Percentiles rank a stretch among this genome's conserved stretches.
These are phyloP conservation scores for Ophiothrix spiculata DNA, from an alignment of 35 echinoderm and acorn worm species.

Conservation along the genomic window DNA sequence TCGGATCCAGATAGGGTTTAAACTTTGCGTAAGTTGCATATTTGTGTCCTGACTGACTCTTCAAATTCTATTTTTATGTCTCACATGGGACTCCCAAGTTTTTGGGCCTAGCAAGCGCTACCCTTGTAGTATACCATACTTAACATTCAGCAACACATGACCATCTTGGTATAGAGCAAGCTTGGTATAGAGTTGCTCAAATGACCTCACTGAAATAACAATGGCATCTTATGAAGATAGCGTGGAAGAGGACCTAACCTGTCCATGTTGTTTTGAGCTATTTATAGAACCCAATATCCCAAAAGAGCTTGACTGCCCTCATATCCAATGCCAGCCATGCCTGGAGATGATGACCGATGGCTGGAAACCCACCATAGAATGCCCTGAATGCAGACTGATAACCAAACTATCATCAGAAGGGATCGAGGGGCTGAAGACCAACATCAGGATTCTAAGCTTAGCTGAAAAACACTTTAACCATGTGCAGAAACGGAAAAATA, in stretches of 20 bases:
- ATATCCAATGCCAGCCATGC: background rate
- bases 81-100: too few relatives aligned
- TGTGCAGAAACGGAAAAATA: background rate
- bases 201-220: too few relatives aligned
- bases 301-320: background rate
- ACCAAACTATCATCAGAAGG: background rate
- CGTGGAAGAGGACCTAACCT: background rate
- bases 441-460: background rate
- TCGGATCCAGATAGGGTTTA: too few relatives aligned
- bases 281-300: background rate
- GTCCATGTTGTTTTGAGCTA: background rate
- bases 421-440: background rate
- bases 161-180: too few relatives aligned
- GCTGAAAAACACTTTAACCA: background rate
- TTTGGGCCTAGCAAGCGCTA: too few relatives aligned
- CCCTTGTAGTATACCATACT: too few relatives aligned
- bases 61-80: too few relatives aligned
- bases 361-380: background rate
- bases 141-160: too few relatives aligned
- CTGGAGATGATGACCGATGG: background rate
- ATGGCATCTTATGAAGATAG: background rate
- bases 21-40: too few relatives aligned
- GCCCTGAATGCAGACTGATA: background rate
- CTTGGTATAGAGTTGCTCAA: too few relatives aligned
- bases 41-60: too few relatives aligned